Conservation (phyloP, 2,113 vertebrate genomes). For the Mola mola region DNA sequence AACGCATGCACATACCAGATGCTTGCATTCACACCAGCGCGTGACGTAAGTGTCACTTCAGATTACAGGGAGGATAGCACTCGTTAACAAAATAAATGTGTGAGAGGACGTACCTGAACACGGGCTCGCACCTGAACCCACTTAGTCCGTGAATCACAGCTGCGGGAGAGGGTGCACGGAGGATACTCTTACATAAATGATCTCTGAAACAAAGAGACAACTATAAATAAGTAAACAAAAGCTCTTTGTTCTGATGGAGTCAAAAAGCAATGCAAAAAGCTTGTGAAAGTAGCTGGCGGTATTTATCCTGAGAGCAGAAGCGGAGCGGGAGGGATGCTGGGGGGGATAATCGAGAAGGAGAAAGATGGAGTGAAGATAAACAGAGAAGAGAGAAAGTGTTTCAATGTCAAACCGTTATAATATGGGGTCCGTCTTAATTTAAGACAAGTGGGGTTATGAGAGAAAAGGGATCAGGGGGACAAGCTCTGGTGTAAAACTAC, state of each 20-base stretch:
- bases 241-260: slow-evolving; percentile 28
- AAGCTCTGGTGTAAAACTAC: slow-evolving; percentile 2
- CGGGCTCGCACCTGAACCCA: background rate
- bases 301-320: slow-evolving; percentile 19
- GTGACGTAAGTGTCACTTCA: background rate
- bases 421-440: slow-evolving; percentile 32
- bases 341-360: slow-evolving; percentile 30
- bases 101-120: slow-evolving; percentile 14
- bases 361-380: slow-evolving; percentile 18
- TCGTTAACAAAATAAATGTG: background rate
- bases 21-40: background rate
- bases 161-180: background rate
- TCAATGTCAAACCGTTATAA: slow-evolving; percentile 28
- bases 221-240: slow-evolving; percentile 58
- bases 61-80: slow-evolving; percentile 4
- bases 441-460: slow-evolving; percentile 14
- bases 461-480: background rate
- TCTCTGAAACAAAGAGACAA: slow-evolving; percentile 37
- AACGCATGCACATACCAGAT: background rate
- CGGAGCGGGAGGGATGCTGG: slow-evolving; percentile 3
- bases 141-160: slow-evolving; percentile 16
- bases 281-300: slow-evolving; percentile 7
- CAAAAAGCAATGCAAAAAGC: slow-evolving; percentile 24
- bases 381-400: slow-evolving; percentile 18
- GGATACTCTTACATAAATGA: slow-evolving; percentile 32